Evolutionary conservation across 1,140 invertebrate species (phyloP).

Genomic region (Polypedilum pembai): DNA sequence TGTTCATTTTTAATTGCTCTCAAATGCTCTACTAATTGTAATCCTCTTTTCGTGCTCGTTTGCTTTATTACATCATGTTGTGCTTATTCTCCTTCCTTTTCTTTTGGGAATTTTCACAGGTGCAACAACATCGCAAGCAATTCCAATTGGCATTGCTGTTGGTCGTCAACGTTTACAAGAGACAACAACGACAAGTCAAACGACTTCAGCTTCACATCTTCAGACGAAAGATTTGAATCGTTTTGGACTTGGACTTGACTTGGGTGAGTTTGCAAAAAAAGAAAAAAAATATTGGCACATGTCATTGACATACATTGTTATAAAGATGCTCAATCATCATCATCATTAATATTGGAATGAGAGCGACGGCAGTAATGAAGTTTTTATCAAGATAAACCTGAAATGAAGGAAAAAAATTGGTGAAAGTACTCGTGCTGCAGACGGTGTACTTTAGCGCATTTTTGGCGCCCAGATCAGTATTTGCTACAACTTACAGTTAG

Average conservation of each 20-base stretch:
- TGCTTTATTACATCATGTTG: slow-evolving; percentile 21
- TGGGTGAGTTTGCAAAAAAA: slow-evolving; percentile 54
- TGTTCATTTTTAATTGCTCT: slow-evolving; percentile 28
- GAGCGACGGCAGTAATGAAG: too few species aligned
- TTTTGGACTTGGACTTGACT: slow-evolving; percentile 47
- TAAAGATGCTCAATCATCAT: too few species aligned
- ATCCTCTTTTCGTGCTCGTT: not conserved
- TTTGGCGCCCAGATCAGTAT: too few species aligned
- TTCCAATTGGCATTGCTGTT: slow-evolving; percentile 79
- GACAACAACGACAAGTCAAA: slow-evolving; percentile 39
- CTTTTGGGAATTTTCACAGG: slow-evolving; percentile 27
- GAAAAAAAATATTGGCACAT: slow-evolving; percentile 34
- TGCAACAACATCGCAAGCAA: slow-evolving; percentile 44
- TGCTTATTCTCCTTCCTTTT: not conserved
- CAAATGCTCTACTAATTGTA: slow-evolving; percentile 28
- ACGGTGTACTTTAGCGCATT: too few species aligned
- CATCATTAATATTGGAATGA: too few species aligned
- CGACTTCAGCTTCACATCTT: slow-evolving; percentile 42
- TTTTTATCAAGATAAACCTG: too few species aligned
- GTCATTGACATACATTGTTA: too few species aligned
- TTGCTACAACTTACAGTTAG: too few species aligned
- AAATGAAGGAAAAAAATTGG: too few species aligned
- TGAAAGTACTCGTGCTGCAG: too few species aligned
- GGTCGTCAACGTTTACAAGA: slow-evolving; percentile 68
- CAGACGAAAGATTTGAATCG: slow-evolving; percentile 42